Evolutionary conservation across 2,797 vertebrate species (phyloP).

Genomic region (Mico argentatus): DNA sequence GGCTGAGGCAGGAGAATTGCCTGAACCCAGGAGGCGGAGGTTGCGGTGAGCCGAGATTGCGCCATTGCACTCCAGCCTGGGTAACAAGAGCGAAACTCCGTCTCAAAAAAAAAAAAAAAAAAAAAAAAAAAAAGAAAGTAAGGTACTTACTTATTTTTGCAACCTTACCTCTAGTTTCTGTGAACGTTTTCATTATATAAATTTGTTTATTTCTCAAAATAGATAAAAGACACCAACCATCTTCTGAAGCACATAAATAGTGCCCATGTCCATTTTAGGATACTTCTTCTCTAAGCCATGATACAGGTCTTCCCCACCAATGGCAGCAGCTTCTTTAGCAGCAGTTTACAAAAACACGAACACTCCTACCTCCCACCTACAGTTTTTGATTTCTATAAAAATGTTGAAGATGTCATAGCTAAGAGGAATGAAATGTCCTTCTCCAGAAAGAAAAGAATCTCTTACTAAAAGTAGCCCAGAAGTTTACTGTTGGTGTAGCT

Average conservation of each 20-base stretch:
- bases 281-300: not conserved
- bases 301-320: not conserved
- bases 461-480: not conserved
- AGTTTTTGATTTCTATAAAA: constrained; percentile 5
- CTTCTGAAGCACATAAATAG: not conserved
- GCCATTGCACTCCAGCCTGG: no score
- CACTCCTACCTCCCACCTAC: not conserved
- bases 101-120: no score
- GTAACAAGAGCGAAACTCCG: no score
- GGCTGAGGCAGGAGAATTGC: no score
- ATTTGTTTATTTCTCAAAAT: not conserved
- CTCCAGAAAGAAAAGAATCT: not conserved
- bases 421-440: not conserved
- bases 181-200: not conserved
- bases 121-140: no score
- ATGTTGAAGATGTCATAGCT: not conserved
- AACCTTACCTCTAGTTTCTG: not conserved
- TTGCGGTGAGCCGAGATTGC: no score
- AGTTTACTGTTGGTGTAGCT: not conserved
- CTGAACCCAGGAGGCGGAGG: no score
- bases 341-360: not conserved
- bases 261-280: not conserved
- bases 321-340: not conserved
- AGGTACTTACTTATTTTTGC: not conserved
- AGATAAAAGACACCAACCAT: not conserved